Conservation (phyloP, 2,797 vertebrate genomes). For the Bryconaethiops microstoma region DNA sequence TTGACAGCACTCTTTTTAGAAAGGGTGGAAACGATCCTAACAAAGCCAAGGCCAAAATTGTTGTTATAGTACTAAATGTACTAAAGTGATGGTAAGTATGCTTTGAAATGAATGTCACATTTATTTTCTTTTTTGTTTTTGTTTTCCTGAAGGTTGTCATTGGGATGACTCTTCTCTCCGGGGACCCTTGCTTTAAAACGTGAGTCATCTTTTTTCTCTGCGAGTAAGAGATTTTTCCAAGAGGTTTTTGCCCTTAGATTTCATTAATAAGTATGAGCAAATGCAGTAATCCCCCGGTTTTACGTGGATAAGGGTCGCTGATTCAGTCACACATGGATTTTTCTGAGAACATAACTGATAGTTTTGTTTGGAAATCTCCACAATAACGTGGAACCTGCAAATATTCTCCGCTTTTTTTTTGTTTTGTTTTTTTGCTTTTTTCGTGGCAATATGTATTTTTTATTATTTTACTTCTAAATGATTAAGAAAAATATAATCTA, state of each 20-base stretch:
- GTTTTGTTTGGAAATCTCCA: too few species aligned
- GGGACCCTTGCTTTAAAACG: conserved; percentile 92
- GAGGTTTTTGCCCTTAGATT: neutral
- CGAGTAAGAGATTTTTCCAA: neutral
- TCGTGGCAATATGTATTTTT: too few species aligned
- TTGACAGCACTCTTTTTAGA: neutral
- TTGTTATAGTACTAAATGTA: neutral
- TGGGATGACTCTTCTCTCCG: conserved; percentile 86
- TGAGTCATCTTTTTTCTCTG: conserved; percentile 69
- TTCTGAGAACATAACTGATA: too few species aligned
- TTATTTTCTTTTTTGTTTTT: conserved; percentile 21
- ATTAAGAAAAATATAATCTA: too few species aligned
- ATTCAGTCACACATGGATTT: too few species aligned
- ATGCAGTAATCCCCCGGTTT: too few species aligned
- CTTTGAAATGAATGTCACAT: neutral
- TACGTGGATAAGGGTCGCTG: too few species aligned
- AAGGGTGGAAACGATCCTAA: neutral
- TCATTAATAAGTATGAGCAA: neutral
- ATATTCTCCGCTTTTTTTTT: too few species aligned
- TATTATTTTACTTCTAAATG: too few species aligned
- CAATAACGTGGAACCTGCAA: too few species aligned
- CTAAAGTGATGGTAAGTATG: neutral
- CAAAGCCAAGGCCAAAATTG: neutral
- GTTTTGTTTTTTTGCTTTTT: too few species aligned
- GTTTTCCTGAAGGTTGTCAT: conserved; percentile 79